Conservation (phyloP, 2,888 invertebrate genomes). For the Ochropleura leucogaster region DNA sequence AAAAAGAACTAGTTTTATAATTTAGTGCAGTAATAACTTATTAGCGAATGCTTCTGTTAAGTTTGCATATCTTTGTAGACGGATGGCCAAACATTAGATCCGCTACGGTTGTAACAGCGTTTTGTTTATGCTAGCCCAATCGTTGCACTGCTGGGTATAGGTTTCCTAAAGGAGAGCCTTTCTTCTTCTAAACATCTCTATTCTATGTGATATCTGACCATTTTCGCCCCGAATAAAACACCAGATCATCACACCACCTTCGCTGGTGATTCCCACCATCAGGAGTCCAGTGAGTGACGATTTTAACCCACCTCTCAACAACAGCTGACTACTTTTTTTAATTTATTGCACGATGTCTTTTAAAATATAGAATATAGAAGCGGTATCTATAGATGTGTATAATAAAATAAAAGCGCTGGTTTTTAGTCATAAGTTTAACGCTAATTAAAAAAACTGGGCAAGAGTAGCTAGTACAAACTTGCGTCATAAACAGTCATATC, state of each 20-base stretch:
- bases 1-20: constrained; percentile 30
- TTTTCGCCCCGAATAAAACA: too few relatives aligned
- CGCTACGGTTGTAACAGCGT: neutral
- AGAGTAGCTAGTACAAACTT: too few relatives aligned
- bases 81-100: neutral
- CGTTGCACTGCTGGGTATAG: too few relatives aligned
- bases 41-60: constrained; percentile 19
- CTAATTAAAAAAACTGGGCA: neutral
- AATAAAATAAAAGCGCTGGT: neutral
- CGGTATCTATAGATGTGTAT: neutral
- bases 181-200: too few relatives aligned
- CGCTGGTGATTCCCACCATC: too few relatives aligned
- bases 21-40: constrained; percentile 25
- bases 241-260: too few relatives aligned
- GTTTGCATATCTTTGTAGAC: neutral
- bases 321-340: neutral
- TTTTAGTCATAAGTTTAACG: neutral
- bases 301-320: too few relatives aligned
- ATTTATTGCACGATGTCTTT: neutral
- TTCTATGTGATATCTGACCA: too few relatives aligned
- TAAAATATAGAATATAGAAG: neutral
- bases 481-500: too few relatives aligned
- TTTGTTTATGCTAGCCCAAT: neutral
- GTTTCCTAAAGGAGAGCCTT: too few relatives aligned
- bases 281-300: too few relatives aligned